A percentile compares a stretch with the other conserved stretches of the same genome.
phyloP scores from a whole-genome alignment of 2,888 invertebrate species.

The Xanthostigma xanthostigma region DNA sequence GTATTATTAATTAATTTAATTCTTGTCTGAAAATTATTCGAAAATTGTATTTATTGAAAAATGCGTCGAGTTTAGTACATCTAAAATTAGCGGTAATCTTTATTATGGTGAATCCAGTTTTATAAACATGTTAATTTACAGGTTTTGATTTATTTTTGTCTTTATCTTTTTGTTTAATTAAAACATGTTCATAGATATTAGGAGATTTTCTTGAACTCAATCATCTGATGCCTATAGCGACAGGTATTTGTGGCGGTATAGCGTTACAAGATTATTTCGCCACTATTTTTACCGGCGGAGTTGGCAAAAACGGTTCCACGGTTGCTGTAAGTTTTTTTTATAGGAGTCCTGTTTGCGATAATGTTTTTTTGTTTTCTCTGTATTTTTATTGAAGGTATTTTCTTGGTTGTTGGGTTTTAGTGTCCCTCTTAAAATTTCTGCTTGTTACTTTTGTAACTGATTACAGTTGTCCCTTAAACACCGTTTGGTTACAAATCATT shows the following conservation, averaged over 20 bases:
- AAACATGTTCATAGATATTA: constrained; percentile 25
- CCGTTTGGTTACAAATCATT: too few species aligned
- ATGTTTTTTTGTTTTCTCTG: background rate
- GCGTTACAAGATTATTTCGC: constrained; percentile 58
- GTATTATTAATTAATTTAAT: too few species aligned
- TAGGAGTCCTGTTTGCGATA: background rate
- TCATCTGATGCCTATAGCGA: constrained; percentile 56
- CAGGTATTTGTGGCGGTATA: constrained; percentile 54
- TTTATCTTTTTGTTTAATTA: constrained; percentile 7
- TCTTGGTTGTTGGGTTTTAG: constrained; percentile 5
- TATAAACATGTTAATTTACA: background rate
- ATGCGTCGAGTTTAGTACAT: too few species aligned
- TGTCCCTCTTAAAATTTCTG: background rate
- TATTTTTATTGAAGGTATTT: background rate
- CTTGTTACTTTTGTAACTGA: background rate
- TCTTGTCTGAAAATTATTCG: too few species aligned
- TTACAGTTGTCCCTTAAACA: too few species aligned
- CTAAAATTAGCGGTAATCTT: too few species aligned
- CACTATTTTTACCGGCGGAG: constrained; percentile 63
- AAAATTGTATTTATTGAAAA: too few species aligned
- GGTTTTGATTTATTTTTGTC: constrained; percentile 6
- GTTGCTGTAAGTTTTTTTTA: constrained; percentile 68
- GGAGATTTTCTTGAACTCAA: constrained; percentile 57
- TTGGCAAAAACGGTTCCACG: constrained; percentile 94
- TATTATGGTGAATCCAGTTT: background rate